Conservation (phyloP, 35 echinoderm and acorn worm genomes). For the Heliocidaris tuberculata region DNA sequence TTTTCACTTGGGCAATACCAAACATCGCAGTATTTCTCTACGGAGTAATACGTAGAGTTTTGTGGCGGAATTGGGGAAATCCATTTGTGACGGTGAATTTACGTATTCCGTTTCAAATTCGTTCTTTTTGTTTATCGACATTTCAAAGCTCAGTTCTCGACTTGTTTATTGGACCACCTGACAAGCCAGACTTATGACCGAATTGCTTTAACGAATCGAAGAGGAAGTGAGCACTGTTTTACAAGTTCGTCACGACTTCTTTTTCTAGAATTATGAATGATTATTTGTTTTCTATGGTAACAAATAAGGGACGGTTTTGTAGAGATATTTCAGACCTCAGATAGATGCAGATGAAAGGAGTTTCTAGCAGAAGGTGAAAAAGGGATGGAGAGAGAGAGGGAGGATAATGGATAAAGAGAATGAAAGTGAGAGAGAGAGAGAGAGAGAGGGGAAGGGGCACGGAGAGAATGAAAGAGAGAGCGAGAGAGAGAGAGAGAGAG, state of each 20-base stretch:
- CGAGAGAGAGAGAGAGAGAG: too few relatives aligned
- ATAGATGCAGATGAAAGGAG: too few relatives aligned
- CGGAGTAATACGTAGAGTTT: too few relatives aligned
- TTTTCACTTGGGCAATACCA: too few relatives aligned
- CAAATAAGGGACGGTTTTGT: not conserved
- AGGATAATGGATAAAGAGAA: too few relatives aligned
- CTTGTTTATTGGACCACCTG: not conserved
- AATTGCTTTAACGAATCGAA: not conserved
- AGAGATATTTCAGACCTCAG: not conserved
- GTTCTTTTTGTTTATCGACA: not conserved
- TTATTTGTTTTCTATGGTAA: not conserved
- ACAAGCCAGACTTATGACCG: not conserved
- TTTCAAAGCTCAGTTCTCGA: not conserved
- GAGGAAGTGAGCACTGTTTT: not conserved
- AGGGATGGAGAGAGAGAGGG: not conserved
- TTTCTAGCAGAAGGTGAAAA: not conserved
- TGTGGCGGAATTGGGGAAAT: too few relatives aligned
- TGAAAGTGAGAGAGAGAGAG: not conserved
- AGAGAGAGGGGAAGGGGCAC: not conserved
- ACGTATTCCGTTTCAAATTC: not conserved
- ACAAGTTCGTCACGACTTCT: not conserved
- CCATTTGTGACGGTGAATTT: too few relatives aligned
- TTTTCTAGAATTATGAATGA: not conserved
- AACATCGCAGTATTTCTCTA: too few relatives aligned
- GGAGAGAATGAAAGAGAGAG: too few relatives aligned